Evolutionary conservation across 2,888 invertebrate species (phyloP), one percentile per base, ranked within the genome.

Genomic region (Epistrophe eligans): DNA sequence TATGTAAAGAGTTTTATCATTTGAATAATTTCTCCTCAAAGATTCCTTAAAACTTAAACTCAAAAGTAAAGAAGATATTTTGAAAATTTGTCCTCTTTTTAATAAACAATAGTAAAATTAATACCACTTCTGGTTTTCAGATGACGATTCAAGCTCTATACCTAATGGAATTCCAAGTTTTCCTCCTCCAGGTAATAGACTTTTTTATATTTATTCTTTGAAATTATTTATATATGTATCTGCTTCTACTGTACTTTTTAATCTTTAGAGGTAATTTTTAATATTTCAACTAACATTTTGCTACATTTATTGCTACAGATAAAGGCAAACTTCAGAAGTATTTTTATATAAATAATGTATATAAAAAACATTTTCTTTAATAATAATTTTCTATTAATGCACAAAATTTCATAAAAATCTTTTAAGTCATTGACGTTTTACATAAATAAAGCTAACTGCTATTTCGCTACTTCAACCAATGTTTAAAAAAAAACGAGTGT

Each of bases 151-250:
- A 74, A 91, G 91, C 48, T 90, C 90, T 45, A 90, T 91, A 89
- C 91, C 90, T 7, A 92, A 91, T 80, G 91, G 91, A 52, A 89
- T 89, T 64, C 92, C 92, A 71, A 91, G 89, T 79, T 91, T 91
- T 89, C 91, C 92, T 90, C 92, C 92, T 64, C 92, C 92, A 92
- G 92, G 93, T 93, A 92, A 92, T 62, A 38, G 17, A 58, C 24
- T 45, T 45, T 4, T 45, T 55, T 62, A 67, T 52, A 64, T 48
- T 43, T 9, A 45, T 64, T 40, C n/a, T 48, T 19, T 50, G 45
- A 38, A 48, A 17, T 62, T 67, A 66, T 74, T 57, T 74, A 71
- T 38, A 74, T 40, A 45, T 50, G 24, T 24, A 24, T 24, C 50
- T 62, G 83, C 62, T 80, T 84, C 50, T 67, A 71, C 62, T 73